phyloP scores from a whole-genome alignment of 1,140 invertebrate species.

The Hycleus cichorii region DNA sequence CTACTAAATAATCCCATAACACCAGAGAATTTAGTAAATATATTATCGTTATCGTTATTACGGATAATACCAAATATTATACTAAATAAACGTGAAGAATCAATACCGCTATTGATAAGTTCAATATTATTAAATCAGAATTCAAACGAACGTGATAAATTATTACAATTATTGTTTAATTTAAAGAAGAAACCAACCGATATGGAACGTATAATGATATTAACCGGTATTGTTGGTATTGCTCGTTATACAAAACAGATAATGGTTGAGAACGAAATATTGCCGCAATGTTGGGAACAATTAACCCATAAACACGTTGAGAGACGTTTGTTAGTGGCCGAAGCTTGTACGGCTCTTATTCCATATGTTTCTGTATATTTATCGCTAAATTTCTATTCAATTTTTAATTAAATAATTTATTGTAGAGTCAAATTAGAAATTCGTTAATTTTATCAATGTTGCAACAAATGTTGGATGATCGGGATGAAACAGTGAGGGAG shows the following conservation, averaged over 20 bases:
- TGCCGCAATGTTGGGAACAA: conserved; percentile 75
- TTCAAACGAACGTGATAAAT: conserved; percentile 53
- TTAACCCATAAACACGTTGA: conserved; percentile 66
- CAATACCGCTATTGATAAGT: conserved; percentile 63
- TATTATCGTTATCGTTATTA: conserved; percentile 47
- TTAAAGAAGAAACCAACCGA: conserved; percentile 67
- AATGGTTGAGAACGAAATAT: conserved; percentile 57
- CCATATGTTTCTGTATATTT: conserved; percentile 57
- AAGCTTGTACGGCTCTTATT: conserved; percentile 63
- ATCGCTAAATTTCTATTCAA: background rate
- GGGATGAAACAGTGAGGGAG: conserved; percentile 56
- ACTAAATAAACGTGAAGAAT: conserved; percentile 62
- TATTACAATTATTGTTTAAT: conserved; percentile 66
- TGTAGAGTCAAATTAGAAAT: conserved; percentile 53
- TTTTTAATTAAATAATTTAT: background rate
- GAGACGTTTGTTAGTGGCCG: conserved; percentile 60
- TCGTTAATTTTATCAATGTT: conserved; percentile 68
- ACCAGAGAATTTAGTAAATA: conserved; percentile 41
- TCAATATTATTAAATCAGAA: conserved; percentile 57
- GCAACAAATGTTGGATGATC: conserved; percentile 69
- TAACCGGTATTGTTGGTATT: conserved; percentile 58
- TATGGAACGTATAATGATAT: conserved; percentile 61
- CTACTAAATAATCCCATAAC: conserved; percentile 41
- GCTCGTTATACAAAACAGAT: conserved; percentile 49
- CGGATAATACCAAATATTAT: conserved; percentile 63